These are phyloP conservation scores for Hippopotamus amphibius DNA, from an alignment of 2,113 vertebrate species.

Conservation along the genomic window DNA sequence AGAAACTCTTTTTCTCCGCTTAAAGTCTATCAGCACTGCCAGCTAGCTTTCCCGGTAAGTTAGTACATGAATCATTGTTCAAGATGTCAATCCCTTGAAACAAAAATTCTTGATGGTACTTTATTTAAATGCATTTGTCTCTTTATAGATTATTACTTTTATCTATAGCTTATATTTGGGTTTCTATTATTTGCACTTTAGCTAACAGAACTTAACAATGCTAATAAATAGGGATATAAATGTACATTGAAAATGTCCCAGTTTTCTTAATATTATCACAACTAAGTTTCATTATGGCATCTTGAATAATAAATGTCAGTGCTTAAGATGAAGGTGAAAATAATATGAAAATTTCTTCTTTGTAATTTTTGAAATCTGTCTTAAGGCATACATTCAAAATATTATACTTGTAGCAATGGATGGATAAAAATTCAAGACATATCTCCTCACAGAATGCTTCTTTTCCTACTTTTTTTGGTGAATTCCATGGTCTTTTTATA, in stretches of 20 bases:
- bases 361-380: background rate
- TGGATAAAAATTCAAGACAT: background rate
- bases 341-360: background rate
- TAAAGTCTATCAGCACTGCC: background rate
- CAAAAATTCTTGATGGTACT: background rate
- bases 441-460: background rate
- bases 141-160: background rate
- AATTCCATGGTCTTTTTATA: background rate
- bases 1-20: background rate
- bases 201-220: background rate
- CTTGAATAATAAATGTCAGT: background rate
- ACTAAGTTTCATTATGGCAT: background rate
- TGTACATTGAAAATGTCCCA: background rate
- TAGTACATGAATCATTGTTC: background rate
- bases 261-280: background rate
- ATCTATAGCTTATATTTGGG: background rate
- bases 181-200: background rate
- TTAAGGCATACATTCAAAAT: background rate
- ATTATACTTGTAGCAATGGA: background rate
- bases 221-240: background rate
- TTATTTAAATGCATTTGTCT: background rate
- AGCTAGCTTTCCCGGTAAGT: background rate
- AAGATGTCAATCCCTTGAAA: background rate
- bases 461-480: background rate
- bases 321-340: background rate